phyloP scores from a whole-genome alignment of 1,140 invertebrate genomes.

The Drosophila ogumai region DNA sequence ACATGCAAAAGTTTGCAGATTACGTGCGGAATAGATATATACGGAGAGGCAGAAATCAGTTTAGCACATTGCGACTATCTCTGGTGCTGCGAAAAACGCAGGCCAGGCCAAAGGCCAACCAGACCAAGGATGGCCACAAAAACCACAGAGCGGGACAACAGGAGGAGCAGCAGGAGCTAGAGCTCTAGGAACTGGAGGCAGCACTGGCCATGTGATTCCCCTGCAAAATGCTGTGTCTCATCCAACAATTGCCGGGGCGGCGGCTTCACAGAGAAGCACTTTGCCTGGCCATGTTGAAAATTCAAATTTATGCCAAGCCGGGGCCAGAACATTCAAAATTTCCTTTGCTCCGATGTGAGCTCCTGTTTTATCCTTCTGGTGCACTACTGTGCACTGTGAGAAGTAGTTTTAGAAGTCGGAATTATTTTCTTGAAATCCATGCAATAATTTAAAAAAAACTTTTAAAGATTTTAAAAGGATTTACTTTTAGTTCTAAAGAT shows the following conservation, averaged over 20 bases:
- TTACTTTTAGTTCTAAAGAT: too few relatives aligned
- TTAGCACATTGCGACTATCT: constrained; percentile 57
- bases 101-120: constrained; percentile 11
- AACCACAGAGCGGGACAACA: constrained; percentile 53
- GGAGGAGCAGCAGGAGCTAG: constrained; percentile 7
- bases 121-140: constrained; percentile 41
- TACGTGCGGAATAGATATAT: constrained; percentile 50
- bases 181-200: constrained; percentile 1
- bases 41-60: constrained; percentile 63
- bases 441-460: too few relatives aligned
- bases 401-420: background rate
- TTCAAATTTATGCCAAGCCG: constrained; percentile 72
- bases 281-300: constrained; percentile 60
- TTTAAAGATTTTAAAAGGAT: too few relatives aligned
- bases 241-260: constrained; percentile 40
- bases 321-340: constrained; percentile 49
- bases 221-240: constrained; percentile 25
- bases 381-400: background rate
- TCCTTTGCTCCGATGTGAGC: constrained; percentile 26
- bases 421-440: background rate
- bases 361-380: constrained; percentile 16
- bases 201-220: constrained; percentile 31
- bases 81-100: constrained; percentile 31
- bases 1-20: constrained; percentile 70
- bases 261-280: constrained; percentile 9